Conservation (phyloP, 2,113 vertebrate genomes). For the Asarcornis scutulata region DNA sequence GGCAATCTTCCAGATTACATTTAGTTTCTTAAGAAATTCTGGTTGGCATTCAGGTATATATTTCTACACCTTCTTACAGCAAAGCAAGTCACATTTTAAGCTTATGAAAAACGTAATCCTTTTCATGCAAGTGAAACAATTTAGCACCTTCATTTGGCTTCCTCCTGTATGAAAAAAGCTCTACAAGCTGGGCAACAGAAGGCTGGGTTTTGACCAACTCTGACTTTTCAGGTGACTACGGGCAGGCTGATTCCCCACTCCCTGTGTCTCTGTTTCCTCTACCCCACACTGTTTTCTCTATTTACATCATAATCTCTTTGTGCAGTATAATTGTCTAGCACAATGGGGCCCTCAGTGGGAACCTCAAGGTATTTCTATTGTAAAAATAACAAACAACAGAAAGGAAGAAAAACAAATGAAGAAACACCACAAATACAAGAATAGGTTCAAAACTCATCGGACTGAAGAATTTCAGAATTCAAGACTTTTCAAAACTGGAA, state of each 20-base stretch:
- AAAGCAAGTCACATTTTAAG: neutral
- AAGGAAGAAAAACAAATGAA: slow-evolving; percentile 40
- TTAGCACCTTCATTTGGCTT: neutral
- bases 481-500: neutral
- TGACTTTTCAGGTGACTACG: neutral
- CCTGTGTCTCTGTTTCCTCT: slow-evolving; percentile 30
- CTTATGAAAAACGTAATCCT: neutral
- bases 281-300: slow-evolving; percentile 42
- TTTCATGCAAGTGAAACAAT: neutral
- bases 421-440: neutral
- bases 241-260: neutral
- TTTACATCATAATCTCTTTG: slow-evolving; percentile 51
- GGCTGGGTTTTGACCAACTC: neutral
- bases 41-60: neutral
- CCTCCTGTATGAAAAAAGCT: neutral
- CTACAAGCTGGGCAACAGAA: neutral
- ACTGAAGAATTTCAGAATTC: neutral
- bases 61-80: neutral
- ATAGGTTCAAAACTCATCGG: neutral
- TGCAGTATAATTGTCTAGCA: slow-evolving; percentile 8
- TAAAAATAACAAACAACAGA: slow-evolving; percentile 49
- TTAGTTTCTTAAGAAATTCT: slow-evolving; percentile 20
- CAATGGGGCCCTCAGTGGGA: slow-evolving; percentile 66
- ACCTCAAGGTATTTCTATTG: slow-evolving; percentile 58
- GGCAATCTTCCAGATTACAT: slow-evolving; percentile 29